Evolutionary conservation across 2,113 vertebrate species (phyloP).

Genomic region (Ctenodactylus gundi): DNA sequence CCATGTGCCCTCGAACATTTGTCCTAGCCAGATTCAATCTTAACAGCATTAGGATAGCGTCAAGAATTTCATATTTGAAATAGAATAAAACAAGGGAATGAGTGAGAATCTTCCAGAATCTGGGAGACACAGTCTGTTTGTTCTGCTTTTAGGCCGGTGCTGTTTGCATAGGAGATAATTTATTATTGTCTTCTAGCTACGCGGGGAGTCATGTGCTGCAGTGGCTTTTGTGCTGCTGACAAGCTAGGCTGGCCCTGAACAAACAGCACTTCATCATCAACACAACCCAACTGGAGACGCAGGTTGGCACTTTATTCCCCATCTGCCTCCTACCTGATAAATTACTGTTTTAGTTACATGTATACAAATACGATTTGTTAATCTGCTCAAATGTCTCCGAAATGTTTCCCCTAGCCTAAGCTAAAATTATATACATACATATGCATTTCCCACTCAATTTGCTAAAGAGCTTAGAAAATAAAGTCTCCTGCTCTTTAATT

Average conservation of each 20-base stretch:
- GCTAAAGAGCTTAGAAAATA: conserved; percentile 57
- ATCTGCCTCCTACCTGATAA: conserved; percentile 84
- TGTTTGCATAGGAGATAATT: conserved; percentile 77
- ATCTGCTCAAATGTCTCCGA: conserved; percentile 76
- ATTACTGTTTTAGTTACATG: conserved; percentile 84
- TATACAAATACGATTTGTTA: conserved; percentile 86
- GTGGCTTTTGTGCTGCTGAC: conserved; percentile 73
- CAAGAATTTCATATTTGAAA: conserved; percentile 23
- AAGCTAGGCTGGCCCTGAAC: conserved; percentile 80
- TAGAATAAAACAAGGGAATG: conserved; percentile 29
- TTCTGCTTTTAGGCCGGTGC: conserved; percentile 65
- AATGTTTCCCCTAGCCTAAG: conserved; percentile 58
- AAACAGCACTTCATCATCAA: conserved; percentile 86
- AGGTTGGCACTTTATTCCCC: conserved; percentile 78
- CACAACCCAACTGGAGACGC: conserved; percentile 77
- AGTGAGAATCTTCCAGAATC: conserved; percentile 60
- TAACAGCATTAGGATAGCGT: background rate
- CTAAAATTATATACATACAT: conserved; percentile 44
- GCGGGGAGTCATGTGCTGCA: conserved; percentile 72
- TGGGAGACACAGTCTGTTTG: conserved; percentile 47
- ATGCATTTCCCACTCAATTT: background rate
- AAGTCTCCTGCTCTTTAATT: background rate
- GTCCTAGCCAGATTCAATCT: background rate
- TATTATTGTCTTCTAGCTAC: conserved; percentile 78
- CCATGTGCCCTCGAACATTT: background rate